These are phyloP conservation scores for Centroberyx gerrardi DNA, from an alignment of 2,797 vertebrate genomes.

Conservation along the genomic window DNA sequence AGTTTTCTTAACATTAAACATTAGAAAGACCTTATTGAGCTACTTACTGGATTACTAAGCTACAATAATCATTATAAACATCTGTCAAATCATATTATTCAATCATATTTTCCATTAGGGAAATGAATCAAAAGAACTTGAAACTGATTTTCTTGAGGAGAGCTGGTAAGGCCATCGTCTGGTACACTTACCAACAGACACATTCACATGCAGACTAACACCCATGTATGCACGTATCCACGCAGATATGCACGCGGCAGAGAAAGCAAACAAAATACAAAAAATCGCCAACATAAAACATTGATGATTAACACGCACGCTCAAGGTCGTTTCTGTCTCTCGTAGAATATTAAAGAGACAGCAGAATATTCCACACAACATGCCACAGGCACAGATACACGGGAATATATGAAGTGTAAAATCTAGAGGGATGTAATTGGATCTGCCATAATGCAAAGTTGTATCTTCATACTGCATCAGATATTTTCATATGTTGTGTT, in stretches of 20 bases:
- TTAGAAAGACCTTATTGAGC: not conserved
- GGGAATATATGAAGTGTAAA: constrained; percentile 24
- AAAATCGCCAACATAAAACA: not conserved
- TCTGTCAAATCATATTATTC: not conserved
- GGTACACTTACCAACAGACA: no score
- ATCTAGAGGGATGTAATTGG: not conserved
- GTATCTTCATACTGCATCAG: constrained; percentile 5
- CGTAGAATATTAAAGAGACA: constrained; percentile 7
- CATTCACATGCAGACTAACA: not conserved
- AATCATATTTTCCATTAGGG: not conserved
- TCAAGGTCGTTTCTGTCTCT: constrained; percentile 1
- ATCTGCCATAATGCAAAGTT: not conserved
- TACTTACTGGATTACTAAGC: not conserved
- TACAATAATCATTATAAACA: not conserved
- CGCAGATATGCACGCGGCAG: not conserved
- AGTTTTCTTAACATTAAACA: constrained; percentile 8
- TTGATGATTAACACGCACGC: constrained; percentile 2
- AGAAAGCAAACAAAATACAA: not conserved
- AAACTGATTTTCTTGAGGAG: not conserved
- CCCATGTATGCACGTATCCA: not conserved
- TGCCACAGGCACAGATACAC: not conserved
- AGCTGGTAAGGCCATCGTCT: no score
- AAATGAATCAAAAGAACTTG: not conserved
- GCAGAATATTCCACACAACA: constrained; percentile 7
- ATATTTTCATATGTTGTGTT: constrained; percentile 13